Conservation (phyloP, 2,113 vertebrate genomes). For the Megatriorchis doriae region DNA sequence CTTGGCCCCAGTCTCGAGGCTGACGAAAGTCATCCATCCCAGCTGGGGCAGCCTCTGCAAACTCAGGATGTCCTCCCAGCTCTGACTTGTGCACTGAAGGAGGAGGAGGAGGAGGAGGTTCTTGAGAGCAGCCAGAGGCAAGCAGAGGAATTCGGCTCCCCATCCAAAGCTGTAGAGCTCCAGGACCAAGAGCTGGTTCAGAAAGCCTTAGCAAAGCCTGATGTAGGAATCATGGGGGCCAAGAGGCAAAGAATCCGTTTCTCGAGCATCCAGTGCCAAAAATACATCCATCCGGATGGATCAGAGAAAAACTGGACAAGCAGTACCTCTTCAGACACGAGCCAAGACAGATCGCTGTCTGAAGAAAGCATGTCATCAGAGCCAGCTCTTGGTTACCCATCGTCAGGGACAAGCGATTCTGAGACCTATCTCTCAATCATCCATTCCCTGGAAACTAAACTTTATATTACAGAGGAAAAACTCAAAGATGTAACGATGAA, state of each 20-base stretch:
- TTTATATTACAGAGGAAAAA: conserved; percentile 89
- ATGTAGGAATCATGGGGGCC: conserved; percentile 71
- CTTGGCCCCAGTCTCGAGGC: conserved; percentile 66
- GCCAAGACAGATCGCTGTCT: conserved; percentile 70
- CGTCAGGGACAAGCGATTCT: conserved; percentile 69
- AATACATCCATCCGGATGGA: conserved; percentile 79
- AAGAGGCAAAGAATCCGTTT: conserved; percentile 91
- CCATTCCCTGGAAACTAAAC: conserved; percentile 87
- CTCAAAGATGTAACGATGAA: conserved; percentile 85
- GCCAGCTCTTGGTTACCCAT: conserved; percentile 63
- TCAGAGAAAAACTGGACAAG: conserved; percentile 74
- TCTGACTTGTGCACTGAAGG: neutral
- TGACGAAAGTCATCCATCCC: conserved; percentile 73
- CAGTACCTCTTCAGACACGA: conserved; percentile 74
- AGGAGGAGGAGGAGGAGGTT: conserved; percentile 57
- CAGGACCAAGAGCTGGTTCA: conserved; percentile 57
- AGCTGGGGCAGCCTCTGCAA: conserved; percentile 72
- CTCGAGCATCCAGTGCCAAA: conserved; percentile 92
- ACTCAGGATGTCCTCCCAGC: conserved; percentile 41
- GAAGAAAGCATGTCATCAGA: conserved; percentile 79
- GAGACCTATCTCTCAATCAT: conserved; percentile 92
- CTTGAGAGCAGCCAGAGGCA: conserved; percentile 50
- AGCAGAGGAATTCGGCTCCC: neutral
- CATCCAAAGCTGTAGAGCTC: conserved; percentile 2
- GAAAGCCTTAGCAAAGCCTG: conserved; percentile 63